phyloP scores from a whole-genome alignment of 2,113 vertebrate species.

The Nothoprocta pentlandii region DNA sequence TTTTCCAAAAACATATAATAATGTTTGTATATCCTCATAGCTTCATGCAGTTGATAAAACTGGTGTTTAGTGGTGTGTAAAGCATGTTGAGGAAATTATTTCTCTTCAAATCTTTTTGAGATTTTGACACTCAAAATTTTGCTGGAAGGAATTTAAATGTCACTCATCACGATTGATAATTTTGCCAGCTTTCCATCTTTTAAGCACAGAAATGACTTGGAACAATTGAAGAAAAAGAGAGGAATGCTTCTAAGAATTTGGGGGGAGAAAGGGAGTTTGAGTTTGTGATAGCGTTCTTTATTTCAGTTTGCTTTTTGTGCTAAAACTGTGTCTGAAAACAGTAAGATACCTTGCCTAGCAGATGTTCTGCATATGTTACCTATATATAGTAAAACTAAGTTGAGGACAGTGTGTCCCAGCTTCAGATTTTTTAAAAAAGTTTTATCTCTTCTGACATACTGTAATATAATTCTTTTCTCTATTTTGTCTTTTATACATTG shows the following conservation, averaged over 20 bases:
- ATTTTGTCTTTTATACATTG: neutral
- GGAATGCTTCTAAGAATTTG: neutral
- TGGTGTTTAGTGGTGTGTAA: neutral
- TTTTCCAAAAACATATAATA: neutral
- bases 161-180: neutral
- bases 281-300: neutral
- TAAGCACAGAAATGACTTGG: neutral
- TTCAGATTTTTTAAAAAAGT: neutral
- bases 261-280: neutral
- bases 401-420: conserved; percentile 19
- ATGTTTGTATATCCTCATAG: neutral
- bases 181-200: neutral
- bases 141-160: neutral
- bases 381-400: neutral
- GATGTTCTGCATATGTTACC: conserved; percentile 19
- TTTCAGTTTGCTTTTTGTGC: neutral
- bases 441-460: neutral
- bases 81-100: neutral
- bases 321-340: conserved; percentile 9
- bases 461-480: neutral
- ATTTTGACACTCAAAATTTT: neutral
- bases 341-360: neutral
- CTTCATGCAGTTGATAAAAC: neutral
- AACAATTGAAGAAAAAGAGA: neutral
- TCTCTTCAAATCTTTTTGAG: neutral